phyloP scores from a whole-genome alignment of 1,140 invertebrate genomes.

The Chironomus striatipennis region DNA sequence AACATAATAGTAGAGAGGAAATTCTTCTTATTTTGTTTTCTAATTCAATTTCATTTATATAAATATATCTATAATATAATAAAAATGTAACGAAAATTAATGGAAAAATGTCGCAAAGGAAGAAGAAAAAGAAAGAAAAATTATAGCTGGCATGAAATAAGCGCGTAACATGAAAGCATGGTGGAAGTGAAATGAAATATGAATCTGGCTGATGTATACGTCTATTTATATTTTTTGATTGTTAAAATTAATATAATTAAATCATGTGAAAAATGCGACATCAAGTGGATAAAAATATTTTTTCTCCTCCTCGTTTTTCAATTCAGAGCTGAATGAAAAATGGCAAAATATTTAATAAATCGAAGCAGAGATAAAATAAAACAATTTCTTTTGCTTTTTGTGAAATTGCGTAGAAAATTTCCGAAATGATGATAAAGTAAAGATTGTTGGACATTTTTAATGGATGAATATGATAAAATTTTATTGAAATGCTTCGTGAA shows the following conservation, averaged over 20 bases:
- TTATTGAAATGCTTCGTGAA: neutral
- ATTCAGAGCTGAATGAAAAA: neutral
- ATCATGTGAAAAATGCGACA: too few species aligned
- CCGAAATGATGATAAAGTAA: neutral
- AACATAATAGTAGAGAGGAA: neutral
- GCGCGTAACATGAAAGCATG: neutral
- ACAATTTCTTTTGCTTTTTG: neutral
- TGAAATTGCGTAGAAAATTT: slow-evolving; percentile 5
- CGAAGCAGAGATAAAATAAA: too few species aligned
- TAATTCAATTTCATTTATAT: slow-evolving; percentile 8
- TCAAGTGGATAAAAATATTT: too few species aligned
- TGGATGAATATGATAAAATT: neutral
- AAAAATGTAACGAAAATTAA: slow-evolving; percentile 1
- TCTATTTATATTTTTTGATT: too few species aligned
- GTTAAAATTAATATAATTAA: too few species aligned
- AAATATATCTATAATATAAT: neutral
- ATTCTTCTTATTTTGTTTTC: neutral
- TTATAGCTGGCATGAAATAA: neutral
- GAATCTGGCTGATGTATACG: too few species aligned
- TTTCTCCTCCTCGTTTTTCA: too few species aligned
- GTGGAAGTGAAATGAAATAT: too few species aligned
- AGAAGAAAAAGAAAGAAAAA: neutral
- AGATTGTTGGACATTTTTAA: neutral
- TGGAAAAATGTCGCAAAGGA: slow-evolving; percentile 6
- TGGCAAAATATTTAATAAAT: neutral